A percentile compares a stretch with the other conserved stretches of the same genome.
Evolutionary conservation across 1,140 invertebrate genomes (phyloP).

Genomic region (Neuroterus valhalla): DNA sequence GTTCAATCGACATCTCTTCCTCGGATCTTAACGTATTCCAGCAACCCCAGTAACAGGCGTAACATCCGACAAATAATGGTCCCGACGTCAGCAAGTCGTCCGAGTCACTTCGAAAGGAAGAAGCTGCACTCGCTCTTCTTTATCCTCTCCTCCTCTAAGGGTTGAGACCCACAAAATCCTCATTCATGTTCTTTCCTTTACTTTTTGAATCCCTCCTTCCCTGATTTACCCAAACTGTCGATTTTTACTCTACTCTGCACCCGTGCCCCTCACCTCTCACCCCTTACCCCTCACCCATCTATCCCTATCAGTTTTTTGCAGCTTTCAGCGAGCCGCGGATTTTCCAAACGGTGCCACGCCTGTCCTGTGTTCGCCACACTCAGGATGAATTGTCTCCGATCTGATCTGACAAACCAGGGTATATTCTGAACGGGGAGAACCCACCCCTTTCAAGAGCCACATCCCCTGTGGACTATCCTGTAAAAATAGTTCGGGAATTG

Average conservation of each 20-base stretch:
- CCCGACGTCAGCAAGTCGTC: conserved; percentile 63
- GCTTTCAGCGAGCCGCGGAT: conserved; percentile 60
- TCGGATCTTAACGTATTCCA: conserved; percentile 60
- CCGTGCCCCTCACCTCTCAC: conserved; percentile 33
- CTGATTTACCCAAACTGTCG: conserved; percentile 16
- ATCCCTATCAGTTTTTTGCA: conserved; percentile 50
- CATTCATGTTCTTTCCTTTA: conserved; percentile 31
- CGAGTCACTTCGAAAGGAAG: conserved; percentile 25
- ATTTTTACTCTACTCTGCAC: conserved; percentile 17
- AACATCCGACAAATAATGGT: conserved; percentile 60
- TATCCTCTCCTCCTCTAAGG: conserved; percentile 17
- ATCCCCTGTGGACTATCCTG: conserved; percentile 28
- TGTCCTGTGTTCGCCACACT: conserved; percentile 65
- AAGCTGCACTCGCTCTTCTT: conserved; percentile 7
- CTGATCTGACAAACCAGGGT: conserved; percentile 43
- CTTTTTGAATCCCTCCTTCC: conserved; percentile 45
- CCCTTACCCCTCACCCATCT: conserved; percentile 10
- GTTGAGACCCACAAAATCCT: background rate
- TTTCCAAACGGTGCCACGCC: conserved; percentile 64
- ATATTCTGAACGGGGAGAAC: conserved; percentile 38
- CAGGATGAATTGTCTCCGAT: conserved; percentile 63
- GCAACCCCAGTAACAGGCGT: conserved; percentile 43
- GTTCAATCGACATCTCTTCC: conserved; percentile 52
- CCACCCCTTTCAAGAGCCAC: conserved; percentile 45
- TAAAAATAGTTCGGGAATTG: conserved; percentile 59